These are phyloP conservation scores for Orientallactaga bullata DNA, from an alignment of 2,113 vertebrate genomes.

Conservation along the genomic window DNA sequence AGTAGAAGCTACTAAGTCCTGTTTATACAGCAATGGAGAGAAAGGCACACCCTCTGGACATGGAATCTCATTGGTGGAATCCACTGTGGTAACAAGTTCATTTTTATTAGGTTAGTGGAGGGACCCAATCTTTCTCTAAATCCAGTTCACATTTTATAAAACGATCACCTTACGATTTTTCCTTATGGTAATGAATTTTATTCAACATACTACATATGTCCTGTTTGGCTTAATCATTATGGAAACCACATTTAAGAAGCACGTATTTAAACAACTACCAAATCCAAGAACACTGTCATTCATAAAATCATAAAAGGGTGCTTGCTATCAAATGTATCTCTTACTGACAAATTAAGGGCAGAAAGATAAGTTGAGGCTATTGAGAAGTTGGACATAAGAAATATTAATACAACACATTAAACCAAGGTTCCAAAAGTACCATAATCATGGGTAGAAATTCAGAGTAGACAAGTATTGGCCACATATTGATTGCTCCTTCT, in stretches of 20 bases:
- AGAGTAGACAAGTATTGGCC: not conserved
- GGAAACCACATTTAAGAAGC: conserved; percentile 45
- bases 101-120: conserved; percentile 23
- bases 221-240: conserved; percentile 52
- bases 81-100: not conserved
- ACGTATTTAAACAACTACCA: conserved; percentile 39
- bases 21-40: not conserved
- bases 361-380: not conserved
- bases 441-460: not conserved
- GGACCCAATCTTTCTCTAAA: conserved; percentile 3
- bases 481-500: not conserved
- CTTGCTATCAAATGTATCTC: conserved; percentile 2
- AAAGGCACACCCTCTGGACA: not conserved
- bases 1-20: not conserved
- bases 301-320: not conserved
- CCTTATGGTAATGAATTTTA: conserved; percentile 16
- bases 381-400: not conserved
- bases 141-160: conserved; percentile 11
- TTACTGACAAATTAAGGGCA: not conserved
- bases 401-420: not conserved
- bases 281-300: conserved; percentile 26
- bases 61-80: not conserved
- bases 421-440: not conserved
- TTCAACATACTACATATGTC: not conserved
- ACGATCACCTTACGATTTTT: conserved; percentile 17